Base-by-base conservation (phyloP, 2,797 vertebrate genomes). In the Cuculus canorus region DNA sequence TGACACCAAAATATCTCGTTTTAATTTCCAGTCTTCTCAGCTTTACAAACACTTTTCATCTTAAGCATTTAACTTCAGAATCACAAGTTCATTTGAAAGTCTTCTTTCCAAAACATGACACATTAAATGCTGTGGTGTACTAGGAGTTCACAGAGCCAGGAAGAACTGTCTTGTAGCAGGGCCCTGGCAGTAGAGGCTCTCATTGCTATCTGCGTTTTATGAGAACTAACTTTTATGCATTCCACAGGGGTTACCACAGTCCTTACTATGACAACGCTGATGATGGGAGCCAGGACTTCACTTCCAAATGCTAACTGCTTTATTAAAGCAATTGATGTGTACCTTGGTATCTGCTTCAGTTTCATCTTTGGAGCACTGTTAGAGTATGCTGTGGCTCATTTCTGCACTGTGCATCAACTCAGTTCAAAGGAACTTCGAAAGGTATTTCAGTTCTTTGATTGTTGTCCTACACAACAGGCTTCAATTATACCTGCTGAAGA, bases 281-380 rank as follows among this genome's bases (percentile, higher is more conserved):
- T 99, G 98, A 99, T 99, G 99, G 99, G 98, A 60, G 98, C 99
- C 41, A 97, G 98, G 69, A 99, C 98, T 7, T 99, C 99, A 8
- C 97, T 99, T 76, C 98, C 98, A 92, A 99, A 99, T 23, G 98
- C 98, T 89, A 99, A 99, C 93, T 99, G 99, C 96, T 99, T 99
- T 97, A 99, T 99, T 84, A 99, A 99, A 94, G 98, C 98, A 95
- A 99, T 99, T 7, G 98, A 99, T 56, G 98, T 99, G 10, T 99
- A 99, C 97, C 92, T 99, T 21, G 98, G 98, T 43, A 99, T 99
- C 97, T 99, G 99, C 97, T 99, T 99, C 97, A 99, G 98, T 94
- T 99, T 99, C 78, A 99, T 99, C 96, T 99, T 99, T 11, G 99
- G 98, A 13, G 98, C 98, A 2, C 97, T 99, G 48, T 98, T 99